These are phyloP conservation scores for Hemiprocne comata DNA, from an alignment of 2,113 vertebrate species.

Conservation along the genomic window DNA sequence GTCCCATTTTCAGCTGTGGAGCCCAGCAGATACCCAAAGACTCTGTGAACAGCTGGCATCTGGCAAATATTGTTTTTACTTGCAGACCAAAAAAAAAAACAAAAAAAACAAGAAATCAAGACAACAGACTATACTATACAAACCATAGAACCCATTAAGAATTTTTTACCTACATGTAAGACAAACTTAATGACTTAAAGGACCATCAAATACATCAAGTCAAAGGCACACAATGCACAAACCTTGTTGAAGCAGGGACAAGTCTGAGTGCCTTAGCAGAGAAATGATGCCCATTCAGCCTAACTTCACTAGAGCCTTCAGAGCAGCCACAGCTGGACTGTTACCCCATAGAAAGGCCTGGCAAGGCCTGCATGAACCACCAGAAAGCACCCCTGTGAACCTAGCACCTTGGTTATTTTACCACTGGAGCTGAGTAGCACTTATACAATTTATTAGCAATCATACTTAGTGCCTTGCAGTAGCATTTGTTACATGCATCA, in stretches of 20 bases:
- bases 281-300: background rate
- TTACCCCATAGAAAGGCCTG: rapidly evolving
- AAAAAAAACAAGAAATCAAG: background rate
- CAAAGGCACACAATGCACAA: background rate
- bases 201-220: background rate
- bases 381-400: background rate
- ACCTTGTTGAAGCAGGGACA: background rate
- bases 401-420: background rate
- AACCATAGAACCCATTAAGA: background rate
- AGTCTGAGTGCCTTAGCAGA: background rate
- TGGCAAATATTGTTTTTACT: background rate
- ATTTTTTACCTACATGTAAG: background rate
- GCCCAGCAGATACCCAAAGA: background rate
- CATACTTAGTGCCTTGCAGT: background rate
- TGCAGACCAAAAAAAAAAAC: background rate
- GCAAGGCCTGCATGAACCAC: background rate
- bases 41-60: background rate
- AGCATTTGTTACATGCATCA: background rate
- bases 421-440: background rate
- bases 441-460: background rate
- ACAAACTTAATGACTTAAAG: background rate
- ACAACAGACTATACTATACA: background rate
- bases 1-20: background rate
- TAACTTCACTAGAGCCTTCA: background rate
- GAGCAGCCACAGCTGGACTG: background rate